Percentiles rank a stretch among this genome's conserved stretches.
Evolutionary conservation across 2,888 invertebrate genomes (phyloP).

Genomic region (Halictus ligatus): DNA sequence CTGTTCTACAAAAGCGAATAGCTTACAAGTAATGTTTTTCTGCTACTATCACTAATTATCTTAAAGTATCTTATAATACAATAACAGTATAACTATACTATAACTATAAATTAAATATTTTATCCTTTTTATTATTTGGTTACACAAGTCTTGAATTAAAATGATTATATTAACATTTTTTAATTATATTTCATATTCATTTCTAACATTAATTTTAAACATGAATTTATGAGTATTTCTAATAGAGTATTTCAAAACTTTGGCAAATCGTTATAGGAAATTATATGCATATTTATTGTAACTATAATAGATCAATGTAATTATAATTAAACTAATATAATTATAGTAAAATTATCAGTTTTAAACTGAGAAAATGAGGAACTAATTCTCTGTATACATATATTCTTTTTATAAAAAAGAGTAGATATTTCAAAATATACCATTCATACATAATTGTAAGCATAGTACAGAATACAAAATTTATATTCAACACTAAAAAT

Average conservation of each 20-base stretch:
- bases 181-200: neutral
- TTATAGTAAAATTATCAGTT: neutral
- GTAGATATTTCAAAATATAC: neutral
- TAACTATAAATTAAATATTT: neutral
- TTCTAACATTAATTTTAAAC: neutral
- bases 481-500: neutral
- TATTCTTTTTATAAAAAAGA: conserved; percentile 3
- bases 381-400: neutral
- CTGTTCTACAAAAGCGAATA: neutral
- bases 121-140: neutral
- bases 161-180: neutral
- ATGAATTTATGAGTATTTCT: neutral
- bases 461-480: conserved; percentile 1
- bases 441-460: neutral
- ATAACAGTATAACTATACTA: neutral
- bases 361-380: neutral
- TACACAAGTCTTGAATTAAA: neutral
- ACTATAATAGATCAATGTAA: neutral
- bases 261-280: neutral
- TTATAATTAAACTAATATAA: neutral
- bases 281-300: neutral
- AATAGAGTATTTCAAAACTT: neutral
- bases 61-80: neutral
- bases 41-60: neutral
- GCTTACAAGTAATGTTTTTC: neutral